A percentile compares a stretch with the other conserved stretches of the same genome.
These are phyloP conservation scores for Magallana ariakensis DNA, from an alignment of 1,140 invertebrate species.

Conservation along the genomic window DNA sequence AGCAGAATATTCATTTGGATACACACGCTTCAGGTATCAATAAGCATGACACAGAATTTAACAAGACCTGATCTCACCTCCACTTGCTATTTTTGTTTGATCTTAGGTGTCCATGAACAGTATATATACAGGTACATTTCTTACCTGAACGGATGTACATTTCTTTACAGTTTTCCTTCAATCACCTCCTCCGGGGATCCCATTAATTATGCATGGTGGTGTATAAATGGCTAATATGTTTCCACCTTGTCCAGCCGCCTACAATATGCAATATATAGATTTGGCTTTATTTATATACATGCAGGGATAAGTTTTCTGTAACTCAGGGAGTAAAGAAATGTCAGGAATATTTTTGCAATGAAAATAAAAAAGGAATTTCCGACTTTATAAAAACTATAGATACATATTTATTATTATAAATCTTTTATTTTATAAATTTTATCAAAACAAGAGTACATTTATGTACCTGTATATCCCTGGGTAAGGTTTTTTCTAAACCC, in stretches of 20 bases:
- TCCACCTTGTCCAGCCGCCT: not conserved
- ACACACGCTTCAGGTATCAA: not conserved
- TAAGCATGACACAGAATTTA: not conserved
- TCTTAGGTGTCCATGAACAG: not conserved
- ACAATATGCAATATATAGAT: not conserved
- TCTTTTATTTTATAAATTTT: too few relatives aligned
- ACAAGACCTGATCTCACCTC: not conserved
- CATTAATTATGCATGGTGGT: conserved; percentile 9
- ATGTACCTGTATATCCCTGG: too few relatives aligned
- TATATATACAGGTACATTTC: not conserved
- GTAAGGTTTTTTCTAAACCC: too few relatives aligned
- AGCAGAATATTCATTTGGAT: not conserved
- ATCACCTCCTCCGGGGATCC: not conserved
- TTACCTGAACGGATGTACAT: not conserved
- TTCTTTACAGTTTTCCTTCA: conserved; percentile 11
- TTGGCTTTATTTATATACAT: too few relatives aligned
- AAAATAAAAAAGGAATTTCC: too few relatives aligned
- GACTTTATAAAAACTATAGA: too few relatives aligned
- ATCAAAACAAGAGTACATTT: too few relatives aligned
- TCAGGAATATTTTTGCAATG: too few relatives aligned
- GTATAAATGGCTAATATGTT: not conserved
- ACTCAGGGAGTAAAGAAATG: too few relatives aligned
- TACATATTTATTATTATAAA: too few relatives aligned
- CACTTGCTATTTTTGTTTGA: not conserved
- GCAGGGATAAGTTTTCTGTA: too few relatives aligned